Evolutionary conservation across 2,888 invertebrate species (phyloP).

Genomic region (Anoncus sp.): DNA sequence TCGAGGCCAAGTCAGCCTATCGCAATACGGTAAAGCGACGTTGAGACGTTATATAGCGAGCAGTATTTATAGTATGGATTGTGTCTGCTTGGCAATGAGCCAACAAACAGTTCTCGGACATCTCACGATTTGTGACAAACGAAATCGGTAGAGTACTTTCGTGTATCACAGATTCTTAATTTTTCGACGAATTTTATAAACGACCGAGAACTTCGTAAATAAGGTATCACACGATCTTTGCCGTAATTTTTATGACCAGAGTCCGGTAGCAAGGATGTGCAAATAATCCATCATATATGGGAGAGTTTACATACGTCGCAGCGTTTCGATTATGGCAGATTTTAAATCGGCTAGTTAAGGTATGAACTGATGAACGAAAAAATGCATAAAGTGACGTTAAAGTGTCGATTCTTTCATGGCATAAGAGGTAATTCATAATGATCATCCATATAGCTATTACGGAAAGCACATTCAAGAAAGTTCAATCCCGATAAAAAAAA

Average conservation of each 20-base stretch:
- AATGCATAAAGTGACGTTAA: not conserved
- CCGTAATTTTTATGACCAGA: too few species aligned
- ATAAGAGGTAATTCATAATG: too few species aligned
- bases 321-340: too few species aligned
- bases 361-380: not conserved
- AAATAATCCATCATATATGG: too few species aligned
- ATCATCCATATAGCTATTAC: too few species aligned
- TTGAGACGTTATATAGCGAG: conserved; percentile 64
- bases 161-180: conserved; percentile 12
- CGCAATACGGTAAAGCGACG: conserved; percentile 63
- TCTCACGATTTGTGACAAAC: conserved; percentile 63
- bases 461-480: too few species aligned
- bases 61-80: conserved; percentile 82
- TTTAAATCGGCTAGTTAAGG: too few species aligned
- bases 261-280: too few species aligned
- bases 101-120: conserved; percentile 65
- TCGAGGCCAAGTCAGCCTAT: conserved; percentile 27
- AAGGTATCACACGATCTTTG: not conserved
- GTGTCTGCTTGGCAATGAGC: conserved; percentile 80
- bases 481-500: too few species aligned
- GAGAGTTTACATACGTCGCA: too few species aligned
- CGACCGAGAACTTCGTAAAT: not conserved
- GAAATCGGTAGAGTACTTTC: conserved; percentile 53
- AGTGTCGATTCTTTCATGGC: too few species aligned
- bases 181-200: conserved; percentile 7